Conservation (phyloP, 2,797 vertebrate genomes). For the Falco berigora region DNA sequence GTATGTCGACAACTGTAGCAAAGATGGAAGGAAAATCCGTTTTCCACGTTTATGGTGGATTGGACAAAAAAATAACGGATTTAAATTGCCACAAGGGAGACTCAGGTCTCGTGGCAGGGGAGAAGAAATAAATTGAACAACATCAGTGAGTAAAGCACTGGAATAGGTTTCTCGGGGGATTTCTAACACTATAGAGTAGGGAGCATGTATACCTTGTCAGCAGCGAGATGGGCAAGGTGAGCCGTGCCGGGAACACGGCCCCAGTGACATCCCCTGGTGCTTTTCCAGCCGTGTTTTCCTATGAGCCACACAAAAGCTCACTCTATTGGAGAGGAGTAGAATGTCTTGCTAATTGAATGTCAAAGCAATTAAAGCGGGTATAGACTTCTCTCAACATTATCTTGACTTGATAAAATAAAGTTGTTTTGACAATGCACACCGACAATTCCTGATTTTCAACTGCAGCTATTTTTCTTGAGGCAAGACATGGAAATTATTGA, state of each 20-base stretch:
- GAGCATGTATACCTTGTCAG: not conserved
- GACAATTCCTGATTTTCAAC: slow-evolving; percentile 32
- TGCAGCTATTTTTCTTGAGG: slow-evolving; percentile 22
- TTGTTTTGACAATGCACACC: slow-evolving; percentile 57
- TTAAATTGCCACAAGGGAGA: not conserved
- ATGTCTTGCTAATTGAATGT: slow-evolving; percentile 66
- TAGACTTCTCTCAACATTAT: slow-evolving; percentile 54
- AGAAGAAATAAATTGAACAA: not conserved
- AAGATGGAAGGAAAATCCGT: not conserved
- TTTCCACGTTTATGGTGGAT: not conserved
- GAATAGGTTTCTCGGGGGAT: not conserved
- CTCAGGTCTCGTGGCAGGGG: fast-evolving
- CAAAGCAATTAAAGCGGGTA: slow-evolving; percentile 62
- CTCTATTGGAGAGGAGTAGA: slow-evolving; percentile 36
- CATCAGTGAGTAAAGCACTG: not conserved
- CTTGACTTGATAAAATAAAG: slow-evolving; percentile 67
- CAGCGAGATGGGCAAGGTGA: not conserved
- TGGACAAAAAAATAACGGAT: not conserved
- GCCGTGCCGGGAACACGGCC: not conserved
- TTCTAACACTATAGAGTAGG: not conserved
- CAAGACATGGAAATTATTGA: not conserved
- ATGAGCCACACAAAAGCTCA: slow-evolving; percentile 31
- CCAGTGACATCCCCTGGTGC: not conserved
- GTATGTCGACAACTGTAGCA: not conserved
- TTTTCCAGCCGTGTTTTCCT: slow-evolving; percentile 20